Conservation (phyloP, 2,113 vertebrate genomes). For the Oreotrochilus melanogaster region DNA sequence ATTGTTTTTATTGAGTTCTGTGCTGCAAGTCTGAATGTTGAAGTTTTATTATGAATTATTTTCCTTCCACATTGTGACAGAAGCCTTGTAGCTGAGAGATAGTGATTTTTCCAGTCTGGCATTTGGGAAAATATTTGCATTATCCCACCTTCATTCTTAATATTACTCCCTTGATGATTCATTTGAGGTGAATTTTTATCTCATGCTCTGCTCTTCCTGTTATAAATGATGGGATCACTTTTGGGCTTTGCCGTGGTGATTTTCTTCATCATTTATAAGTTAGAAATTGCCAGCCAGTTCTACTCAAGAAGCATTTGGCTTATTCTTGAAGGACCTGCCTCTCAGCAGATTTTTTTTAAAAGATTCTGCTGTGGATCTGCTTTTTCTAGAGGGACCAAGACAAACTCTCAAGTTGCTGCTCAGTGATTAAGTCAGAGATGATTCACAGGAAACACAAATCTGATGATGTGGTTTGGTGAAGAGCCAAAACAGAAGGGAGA, state of each 20-base stretch:
- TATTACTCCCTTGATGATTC: not conserved
- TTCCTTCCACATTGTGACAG: not conserved
- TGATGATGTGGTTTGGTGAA: not conserved
- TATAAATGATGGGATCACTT: not conserved
- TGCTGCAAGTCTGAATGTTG: not conserved
- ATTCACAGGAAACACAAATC: not conserved
- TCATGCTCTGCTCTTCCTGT: not conserved
- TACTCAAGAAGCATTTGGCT: not conserved
- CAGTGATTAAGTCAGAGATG: not conserved
- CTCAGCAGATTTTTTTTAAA: not conserved
- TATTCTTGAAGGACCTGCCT: not conserved
- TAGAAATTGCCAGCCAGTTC: not conserved
- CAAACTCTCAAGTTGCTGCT: not conserved
- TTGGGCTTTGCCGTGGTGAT: not conserved
- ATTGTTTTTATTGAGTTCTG: not conserved
- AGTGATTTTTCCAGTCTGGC: not conserved
- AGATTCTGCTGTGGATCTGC: not conserved
- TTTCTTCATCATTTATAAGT: not conserved
- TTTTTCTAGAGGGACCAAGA: not conserved
- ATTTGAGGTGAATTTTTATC: conserved; percentile 4
- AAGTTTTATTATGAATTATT: not conserved
- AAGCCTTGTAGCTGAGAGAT: not conserved
- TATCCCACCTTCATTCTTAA: not conserved
- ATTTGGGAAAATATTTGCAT: not conserved
- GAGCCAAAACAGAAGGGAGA: not conserved